phyloP scores from a whole-genome alignment of 2,888 invertebrate genomes.

The Thereva unica region DNA sequence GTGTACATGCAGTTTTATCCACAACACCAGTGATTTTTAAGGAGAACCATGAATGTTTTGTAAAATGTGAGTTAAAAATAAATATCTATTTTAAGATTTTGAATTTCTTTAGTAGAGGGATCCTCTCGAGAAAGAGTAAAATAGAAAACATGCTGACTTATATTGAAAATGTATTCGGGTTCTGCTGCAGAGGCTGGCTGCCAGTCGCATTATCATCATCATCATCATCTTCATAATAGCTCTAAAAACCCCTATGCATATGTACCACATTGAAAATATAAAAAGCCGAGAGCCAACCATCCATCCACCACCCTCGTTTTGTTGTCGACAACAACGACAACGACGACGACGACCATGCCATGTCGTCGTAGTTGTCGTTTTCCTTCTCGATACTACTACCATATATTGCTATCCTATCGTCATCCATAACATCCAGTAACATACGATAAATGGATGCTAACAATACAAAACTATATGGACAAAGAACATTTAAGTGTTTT shows the following conservation, averaged over 20 bases:
- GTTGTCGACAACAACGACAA: not conserved
- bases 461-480: conserved; percentile 2
- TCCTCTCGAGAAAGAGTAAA: conserved; percentile 11
- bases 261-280: not conserved
- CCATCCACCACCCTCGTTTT: conserved; percentile 4
- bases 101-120: not conserved
- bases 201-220: not conserved
- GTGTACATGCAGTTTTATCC: no score
- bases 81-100: conserved; percentile 30
- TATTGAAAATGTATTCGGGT: no score
- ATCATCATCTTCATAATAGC: conserved; percentile 6
- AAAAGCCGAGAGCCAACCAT: conserved; percentile 13
- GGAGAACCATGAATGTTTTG: no score
- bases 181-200: not conserved
- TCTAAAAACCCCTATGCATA: conserved; percentile 19
- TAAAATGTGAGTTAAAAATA: conserved; percentile 20
- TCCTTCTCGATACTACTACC: no score
- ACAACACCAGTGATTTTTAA: no score
- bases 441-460: not conserved
- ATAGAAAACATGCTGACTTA: conserved; percentile 17
- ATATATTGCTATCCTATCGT: not conserved
- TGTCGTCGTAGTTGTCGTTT: no score
- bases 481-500: conserved; percentile 12
- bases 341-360: no score
- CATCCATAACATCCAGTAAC: conserved; percentile 19